Evolutionary conservation across 2,888 invertebrate genomes (phyloP), one percentile per base, ranked within the genome.

Genomic region (Phorcus lineatus): DNA sequence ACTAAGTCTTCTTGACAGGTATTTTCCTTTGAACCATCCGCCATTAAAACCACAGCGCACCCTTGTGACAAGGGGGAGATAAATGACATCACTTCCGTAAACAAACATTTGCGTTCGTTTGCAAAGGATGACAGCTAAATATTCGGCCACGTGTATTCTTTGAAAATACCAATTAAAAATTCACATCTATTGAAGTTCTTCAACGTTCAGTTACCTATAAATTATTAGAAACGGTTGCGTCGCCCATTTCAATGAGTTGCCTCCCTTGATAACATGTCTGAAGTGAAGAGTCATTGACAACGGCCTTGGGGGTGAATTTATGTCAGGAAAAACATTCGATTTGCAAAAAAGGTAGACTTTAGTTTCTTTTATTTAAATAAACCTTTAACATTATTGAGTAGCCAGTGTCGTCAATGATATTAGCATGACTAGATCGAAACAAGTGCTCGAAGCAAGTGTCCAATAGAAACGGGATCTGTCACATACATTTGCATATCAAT

Each of bases 211-310:
- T 6, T 47, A 13, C 47, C 4, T 13, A 47, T 11, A 6, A 47
- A 47, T 1, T 47, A 4, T 4, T 11, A 47, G 11, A 47, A 47
- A 11, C 13, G 1, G 47, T 47, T 36, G 2, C 11, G 47, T 78
- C 67, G 67, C 67, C 66, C 52, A 67, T 67, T 66, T 76, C 53
- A 55, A 53, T 53, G 74, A 80, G 81, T 83, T 55, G 67, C 75
- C 76, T 82, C 79, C 83, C 74, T 82, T 62, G 57, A 66, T 76
- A 82, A 80, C 77, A 66, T 81, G 74, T 66, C 82, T 81, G 83
- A 81, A 53, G 83, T 80, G 83, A 81, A 53, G 83, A 81, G 82
- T 79, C 80, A 79, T 79, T 82, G 82, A 83, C 83, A 78, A 83
- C 83, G 82, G 79, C 70, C 76, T 22, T 19, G 57, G 24, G 47